Conservation (phyloP, 2,797 vertebrate genomes). For the Channa striata region DNA sequence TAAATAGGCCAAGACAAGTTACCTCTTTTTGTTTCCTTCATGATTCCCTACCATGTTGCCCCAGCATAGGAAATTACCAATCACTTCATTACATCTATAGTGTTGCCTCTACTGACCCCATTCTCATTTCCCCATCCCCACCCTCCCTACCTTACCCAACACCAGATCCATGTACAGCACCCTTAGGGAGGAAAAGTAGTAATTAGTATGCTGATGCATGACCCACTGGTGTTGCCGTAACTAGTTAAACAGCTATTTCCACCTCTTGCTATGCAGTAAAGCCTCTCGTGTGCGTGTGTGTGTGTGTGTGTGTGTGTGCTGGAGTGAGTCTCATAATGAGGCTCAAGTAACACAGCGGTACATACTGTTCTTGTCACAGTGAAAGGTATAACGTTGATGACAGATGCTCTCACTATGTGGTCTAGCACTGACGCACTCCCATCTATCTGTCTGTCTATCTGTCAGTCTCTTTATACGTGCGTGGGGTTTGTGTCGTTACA, state of each 20-base stretch:
- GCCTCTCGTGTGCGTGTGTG: slow-evolving; percentile 29
- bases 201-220: slow-evolving; percentile 77
- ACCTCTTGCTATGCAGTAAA: slow-evolving; percentile 47
- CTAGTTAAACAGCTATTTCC: slow-evolving; percentile 72
- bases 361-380: slow-evolving; percentile 74
- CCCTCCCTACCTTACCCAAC: slow-evolving; percentile 33
- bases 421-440: slow-evolving; percentile 70
- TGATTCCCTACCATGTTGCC: slow-evolving; percentile 37
- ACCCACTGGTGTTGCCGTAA: slow-evolving; percentile 71
- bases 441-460: slow-evolving; percentile 54
- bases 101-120: slow-evolving; percentile 61
- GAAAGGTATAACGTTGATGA: slow-evolving; percentile 69
- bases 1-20: slow-evolving; percentile 46
- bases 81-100: slow-evolving; percentile 63
- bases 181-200: slow-evolving; percentile 59
- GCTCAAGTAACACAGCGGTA: slow-evolving; percentile 63
- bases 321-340: slow-evolving; percentile 61
- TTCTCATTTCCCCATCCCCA: slow-evolving; percentile 55
- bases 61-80: slow-evolving; percentile 35
- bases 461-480: slow-evolving; percentile 54
- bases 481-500: slow-evolving; percentile 74
- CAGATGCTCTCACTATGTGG: slow-evolving; percentile 75
- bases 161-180: slow-evolving; percentile 48
- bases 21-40: slow-evolving; percentile 16
- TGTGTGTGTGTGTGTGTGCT: slow-evolving; percentile 11